phyloP scores from a whole-genome alignment of 1,140 invertebrate genomes.

The Drosophila oshimai region DNA sequence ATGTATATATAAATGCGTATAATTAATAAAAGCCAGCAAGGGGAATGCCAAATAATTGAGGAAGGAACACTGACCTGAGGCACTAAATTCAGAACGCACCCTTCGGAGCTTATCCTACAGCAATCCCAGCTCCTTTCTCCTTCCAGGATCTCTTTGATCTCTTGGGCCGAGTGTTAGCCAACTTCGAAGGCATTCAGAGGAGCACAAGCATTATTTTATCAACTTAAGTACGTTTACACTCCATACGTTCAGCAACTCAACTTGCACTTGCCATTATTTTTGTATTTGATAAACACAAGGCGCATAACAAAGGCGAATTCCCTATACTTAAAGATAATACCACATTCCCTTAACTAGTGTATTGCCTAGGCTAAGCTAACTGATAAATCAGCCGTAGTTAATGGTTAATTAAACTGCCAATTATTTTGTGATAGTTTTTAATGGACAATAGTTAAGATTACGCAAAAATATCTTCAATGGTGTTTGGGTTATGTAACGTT shows the following conservation, averaged over 20 bases:
- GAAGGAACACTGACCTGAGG: constrained; percentile 31
- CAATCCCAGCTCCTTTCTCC: constrained; percentile 31
- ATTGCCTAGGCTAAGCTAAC: constrained; percentile 19
- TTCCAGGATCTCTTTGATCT: constrained; percentile 48
- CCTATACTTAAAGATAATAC: constrained; percentile 35
- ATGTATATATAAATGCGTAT: constrained; percentile 32
- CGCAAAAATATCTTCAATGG: constrained; percentile 54
- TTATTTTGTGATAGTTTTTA: constrained; percentile 80
- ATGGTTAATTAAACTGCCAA: constrained; percentile 75
- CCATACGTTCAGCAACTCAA: constrained; percentile 35
- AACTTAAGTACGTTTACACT: constrained; percentile 7
- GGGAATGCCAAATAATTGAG: constrained; percentile 40
- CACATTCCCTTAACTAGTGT: constrained; percentile 35
- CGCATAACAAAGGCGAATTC: constrained; percentile 34
- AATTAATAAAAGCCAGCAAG: constrained; percentile 22
- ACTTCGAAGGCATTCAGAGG: constrained; percentile 32
- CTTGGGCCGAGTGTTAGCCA: constrained; percentile 35
- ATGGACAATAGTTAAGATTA: constrained; percentile 53
- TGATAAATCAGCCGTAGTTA: constrained; percentile 41
- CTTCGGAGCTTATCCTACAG: constrained; percentile 28
- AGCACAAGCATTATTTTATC: constrained; percentile 13
- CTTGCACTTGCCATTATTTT: constrained; percentile 74
- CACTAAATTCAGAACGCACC: constrained; percentile 6
- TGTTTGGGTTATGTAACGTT: constrained; percentile 73
- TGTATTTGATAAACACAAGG: constrained; percentile 54